These are phyloP conservation scores for Drosophila burlai DNA, from an alignment of 1,140 invertebrate genomes.

Conservation along the genomic window DNA sequence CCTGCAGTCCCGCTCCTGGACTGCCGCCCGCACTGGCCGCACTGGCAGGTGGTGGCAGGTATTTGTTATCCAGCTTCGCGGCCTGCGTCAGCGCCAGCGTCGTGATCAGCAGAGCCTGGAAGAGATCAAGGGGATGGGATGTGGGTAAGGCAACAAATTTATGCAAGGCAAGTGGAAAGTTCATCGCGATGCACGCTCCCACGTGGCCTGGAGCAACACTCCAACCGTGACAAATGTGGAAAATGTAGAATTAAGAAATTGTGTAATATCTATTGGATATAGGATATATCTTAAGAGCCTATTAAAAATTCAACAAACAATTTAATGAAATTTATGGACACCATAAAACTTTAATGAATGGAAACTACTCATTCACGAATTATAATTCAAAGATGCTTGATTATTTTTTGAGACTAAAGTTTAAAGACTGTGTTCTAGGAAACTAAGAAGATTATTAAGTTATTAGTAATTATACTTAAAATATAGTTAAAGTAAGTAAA, in stretches of 20 bases:
- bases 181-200: conserved; percentile 61
- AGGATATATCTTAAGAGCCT: neutral
- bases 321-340: neutral
- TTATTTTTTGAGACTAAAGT: neutral
- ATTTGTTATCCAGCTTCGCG: conserved; percentile 85
- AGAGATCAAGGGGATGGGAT: conserved; percentile 14
- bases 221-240: neutral
- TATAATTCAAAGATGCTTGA: neutral
- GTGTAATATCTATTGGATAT: neutral
- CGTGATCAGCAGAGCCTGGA: conserved; percentile 73
- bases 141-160: conserved; percentile 38
- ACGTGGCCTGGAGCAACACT: conserved; percentile 4
- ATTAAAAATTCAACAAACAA: neutral
- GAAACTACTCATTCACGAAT: neutral
- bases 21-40: conserved; percentile 77
- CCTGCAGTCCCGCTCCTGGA: conserved; percentile 75
- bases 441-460: neutral
- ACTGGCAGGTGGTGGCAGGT: conserved; percentile 84
- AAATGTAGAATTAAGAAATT: neutral
- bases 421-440: neutral
- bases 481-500: neutral
- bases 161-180: conserved; percentile 37
- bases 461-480: neutral
- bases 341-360: conserved; percentile 5
- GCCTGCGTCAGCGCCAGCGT: conserved; percentile 63